Conservation (phyloP, 2,113 vertebrate species). For the Esox niger region DNA sequence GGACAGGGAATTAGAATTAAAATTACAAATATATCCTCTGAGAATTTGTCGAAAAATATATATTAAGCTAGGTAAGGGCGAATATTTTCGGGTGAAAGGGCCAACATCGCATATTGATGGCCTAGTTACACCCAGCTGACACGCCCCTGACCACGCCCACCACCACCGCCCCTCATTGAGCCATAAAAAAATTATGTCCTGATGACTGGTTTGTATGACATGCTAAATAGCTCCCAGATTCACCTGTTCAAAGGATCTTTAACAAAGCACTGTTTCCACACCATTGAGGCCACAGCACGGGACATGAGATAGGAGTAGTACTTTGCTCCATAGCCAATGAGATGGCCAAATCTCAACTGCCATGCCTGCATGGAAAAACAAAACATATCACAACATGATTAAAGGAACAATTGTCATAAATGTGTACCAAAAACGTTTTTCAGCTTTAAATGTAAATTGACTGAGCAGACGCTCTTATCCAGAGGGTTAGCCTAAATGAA, state of each 20-base stretch:
- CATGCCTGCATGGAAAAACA: slow-evolving; percentile 78
- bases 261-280: slow-evolving; percentile 94
- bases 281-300: slow-evolving; percentile 94
- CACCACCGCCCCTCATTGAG: too few species aligned
- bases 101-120: too few species aligned
- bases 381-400: neutral
- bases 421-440: neutral
- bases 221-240: slow-evolving; percentile 22
- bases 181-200: too few species aligned
- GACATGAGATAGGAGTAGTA: slow-evolving; percentile 99
- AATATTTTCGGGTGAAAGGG: too few species aligned
- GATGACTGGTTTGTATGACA: neutral
- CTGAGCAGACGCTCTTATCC: too few species aligned
- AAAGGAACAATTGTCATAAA: neutral
- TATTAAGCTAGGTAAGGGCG: too few species aligned
- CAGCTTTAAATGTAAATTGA: neutral
- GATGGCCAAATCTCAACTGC: slow-evolving; percentile 96
- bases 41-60: too few species aligned
- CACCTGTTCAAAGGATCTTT: slow-evolving; percentile 93
- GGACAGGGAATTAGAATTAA: too few species aligned
- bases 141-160: too few species aligned
- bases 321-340: slow-evolving; percentile 94
- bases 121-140: too few species aligned
- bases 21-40: too few species aligned
- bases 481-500: too few species aligned